Conservation (phyloP, 2,113 vertebrate genomes). For the Candoia aspera region DNA sequence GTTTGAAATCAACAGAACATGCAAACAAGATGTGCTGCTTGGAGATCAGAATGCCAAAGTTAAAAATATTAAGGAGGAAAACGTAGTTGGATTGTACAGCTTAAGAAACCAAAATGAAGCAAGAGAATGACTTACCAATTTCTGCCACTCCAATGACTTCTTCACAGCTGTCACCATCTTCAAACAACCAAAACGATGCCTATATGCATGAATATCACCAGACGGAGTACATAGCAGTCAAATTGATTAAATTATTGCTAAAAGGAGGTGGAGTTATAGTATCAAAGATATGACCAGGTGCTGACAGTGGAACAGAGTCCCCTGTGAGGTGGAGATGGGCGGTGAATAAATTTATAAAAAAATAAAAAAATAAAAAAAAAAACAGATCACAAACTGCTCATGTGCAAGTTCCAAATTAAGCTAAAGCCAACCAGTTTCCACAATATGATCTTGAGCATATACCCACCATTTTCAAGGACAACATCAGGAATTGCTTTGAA, state of each 20-base stretch:
- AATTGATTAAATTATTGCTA: not conserved
- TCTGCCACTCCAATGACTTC: not conserved
- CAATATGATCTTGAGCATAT: not conserved
- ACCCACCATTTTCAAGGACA: not conserved
- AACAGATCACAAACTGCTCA: no score
- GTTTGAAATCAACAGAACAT: not conserved
- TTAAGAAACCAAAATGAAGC: not conserved
- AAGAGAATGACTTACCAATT: not conserved
- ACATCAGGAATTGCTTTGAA: not conserved
- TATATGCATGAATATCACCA: not conserved
- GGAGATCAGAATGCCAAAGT: not conserved
- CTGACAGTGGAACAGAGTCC: no score
- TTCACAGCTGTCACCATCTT: not conserved
- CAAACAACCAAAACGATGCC: not conserved
- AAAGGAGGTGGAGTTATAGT: not conserved
- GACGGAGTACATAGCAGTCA: not conserved
- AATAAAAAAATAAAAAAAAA: no score
- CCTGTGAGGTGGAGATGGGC: no score
- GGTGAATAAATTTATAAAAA: no score
- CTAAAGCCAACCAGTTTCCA: not conserved
- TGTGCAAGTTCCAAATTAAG: no score
- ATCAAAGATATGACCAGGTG: not conserved
- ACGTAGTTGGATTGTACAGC: not conserved
- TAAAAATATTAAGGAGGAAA: not conserved
- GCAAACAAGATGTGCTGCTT: not conserved